Evolutionary conservation across 1,140 invertebrate species (phyloP).

Genomic region (Hydropsyche tenuis): DNA sequence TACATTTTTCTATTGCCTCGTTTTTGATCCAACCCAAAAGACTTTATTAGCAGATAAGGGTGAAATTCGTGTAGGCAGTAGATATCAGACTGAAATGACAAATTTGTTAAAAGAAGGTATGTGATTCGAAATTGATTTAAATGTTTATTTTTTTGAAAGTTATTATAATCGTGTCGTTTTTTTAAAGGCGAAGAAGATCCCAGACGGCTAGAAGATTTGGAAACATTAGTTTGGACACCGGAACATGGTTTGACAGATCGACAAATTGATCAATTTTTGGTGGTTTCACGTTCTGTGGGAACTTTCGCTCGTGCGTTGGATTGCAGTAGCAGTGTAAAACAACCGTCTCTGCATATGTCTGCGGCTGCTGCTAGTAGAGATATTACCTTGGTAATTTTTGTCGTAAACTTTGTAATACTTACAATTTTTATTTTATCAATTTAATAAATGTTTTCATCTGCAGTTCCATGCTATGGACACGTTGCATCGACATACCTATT

Average conservation of each 20-base stretch:
- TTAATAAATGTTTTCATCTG: slow-evolving; percentile 38
- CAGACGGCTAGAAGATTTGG: slow-evolving; percentile 80
- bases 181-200: slow-evolving; percentile 74
- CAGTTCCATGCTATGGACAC: slow-evolving; percentile 99
- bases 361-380: slow-evolving; percentile 98
- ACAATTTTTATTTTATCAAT: background rate
- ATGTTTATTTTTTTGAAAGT: background rate
- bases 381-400: slow-evolving; percentile 81
- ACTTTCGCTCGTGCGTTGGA: slow-evolving; percentile 98
- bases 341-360: slow-evolving; percentile 98
- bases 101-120: slow-evolving; percentile 74
- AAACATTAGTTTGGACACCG: slow-evolving; percentile 94
- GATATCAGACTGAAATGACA: slow-evolving; percentile 93
- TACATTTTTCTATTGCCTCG: slow-evolving; percentile 99
- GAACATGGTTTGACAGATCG: slow-evolving; percentile 87
- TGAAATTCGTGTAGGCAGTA: slow-evolving; percentile 87
- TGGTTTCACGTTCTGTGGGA: slow-evolving; percentile 96
- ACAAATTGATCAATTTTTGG: slow-evolving; percentile 98
- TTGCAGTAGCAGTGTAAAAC: slow-evolving; percentile 96
- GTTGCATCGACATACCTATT: slow-evolving; percentile 91
- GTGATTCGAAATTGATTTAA: background rate
- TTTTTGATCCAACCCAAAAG: slow-evolving; percentile 98
- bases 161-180: background rate
- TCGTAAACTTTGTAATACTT: background rate
- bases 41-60: slow-evolving; percentile 98